Conservation (phyloP, 2,113 vertebrate genomes). For the Burhinus oedicnemus region DNA sequence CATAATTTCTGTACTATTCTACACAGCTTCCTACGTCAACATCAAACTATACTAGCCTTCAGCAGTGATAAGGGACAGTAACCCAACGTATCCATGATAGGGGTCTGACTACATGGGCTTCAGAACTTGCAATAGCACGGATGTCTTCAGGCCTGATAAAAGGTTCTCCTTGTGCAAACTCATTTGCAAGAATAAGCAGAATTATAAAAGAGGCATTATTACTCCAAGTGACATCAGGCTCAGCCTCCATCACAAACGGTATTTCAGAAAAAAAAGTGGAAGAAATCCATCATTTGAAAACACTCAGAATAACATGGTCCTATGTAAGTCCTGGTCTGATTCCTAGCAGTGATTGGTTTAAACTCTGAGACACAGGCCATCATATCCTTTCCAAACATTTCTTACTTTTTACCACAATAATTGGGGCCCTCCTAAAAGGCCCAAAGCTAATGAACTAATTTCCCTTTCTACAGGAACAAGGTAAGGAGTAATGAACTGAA, state of each 20-base stretch:
- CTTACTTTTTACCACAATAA: not conserved
- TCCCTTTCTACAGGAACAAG: not conserved
- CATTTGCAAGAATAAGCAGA: not conserved
- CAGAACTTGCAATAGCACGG: not conserved
- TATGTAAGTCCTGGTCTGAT: not conserved
- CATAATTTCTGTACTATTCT: not conserved
- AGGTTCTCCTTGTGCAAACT: not conserved
- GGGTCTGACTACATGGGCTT: not conserved
- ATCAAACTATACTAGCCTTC: not conserved
- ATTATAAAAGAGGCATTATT: not conserved
- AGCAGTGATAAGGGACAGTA: not conserved
- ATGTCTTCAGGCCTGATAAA: not conserved
- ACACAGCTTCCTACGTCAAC: not conserved
- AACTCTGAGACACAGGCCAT: not conserved
- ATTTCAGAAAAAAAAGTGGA: not conserved
- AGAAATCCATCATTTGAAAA: not conserved
- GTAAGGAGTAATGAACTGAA: not conserved
- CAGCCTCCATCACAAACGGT: not conserved
- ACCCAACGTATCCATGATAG: accelerated
- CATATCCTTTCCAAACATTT: not conserved
- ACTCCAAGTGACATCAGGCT: not conserved
- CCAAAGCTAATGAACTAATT: not conserved
- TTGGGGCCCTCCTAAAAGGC: not conserved
- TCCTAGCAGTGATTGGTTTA: not conserved
- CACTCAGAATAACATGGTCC: not conserved